Conservation (phyloP, 2,113 vertebrate genomes). For the Xiphophorus couchianus region DNA sequence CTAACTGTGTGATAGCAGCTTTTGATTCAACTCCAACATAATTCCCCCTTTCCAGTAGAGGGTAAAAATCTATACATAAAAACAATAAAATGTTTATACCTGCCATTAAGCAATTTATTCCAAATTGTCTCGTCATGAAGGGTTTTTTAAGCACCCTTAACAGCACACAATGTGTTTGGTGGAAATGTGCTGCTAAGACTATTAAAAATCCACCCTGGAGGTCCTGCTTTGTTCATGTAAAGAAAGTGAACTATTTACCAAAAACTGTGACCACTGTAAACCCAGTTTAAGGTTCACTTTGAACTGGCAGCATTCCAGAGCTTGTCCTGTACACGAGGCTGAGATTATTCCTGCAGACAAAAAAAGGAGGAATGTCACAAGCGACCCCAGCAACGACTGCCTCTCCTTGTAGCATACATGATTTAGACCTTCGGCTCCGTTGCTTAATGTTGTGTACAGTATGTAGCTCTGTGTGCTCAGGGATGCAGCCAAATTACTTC, state of each 20-base stretch:
- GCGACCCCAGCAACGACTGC: neutral
- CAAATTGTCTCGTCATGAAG: too few relatives aligned
- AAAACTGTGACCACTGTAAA: slow-evolving; percentile 28
- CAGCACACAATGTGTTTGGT: slow-evolving; percentile 8
- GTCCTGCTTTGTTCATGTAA: slow-evolving; percentile 32
- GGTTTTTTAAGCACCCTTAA: neutral
- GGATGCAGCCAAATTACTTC: slow-evolving; percentile 30
- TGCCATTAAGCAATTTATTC: too few relatives aligned
- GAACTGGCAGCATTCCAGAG: slow-evolving; percentile 19
- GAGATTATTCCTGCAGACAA: slow-evolving; percentile 29
- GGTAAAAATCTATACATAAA: too few relatives aligned
- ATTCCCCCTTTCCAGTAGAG: too few relatives aligned
- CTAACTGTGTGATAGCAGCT: too few relatives aligned
- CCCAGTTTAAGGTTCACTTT: slow-evolving; percentile 33
- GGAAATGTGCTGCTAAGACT: slow-evolving; percentile 27
- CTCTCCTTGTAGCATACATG: slow-evolving; percentile 16
- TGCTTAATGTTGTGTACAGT: slow-evolving; percentile 27
- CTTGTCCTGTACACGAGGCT: slow-evolving; percentile 4
- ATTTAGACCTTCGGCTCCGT: slow-evolving; percentile 8
- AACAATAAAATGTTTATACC: too few relatives aligned
- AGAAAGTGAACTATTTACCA: slow-evolving; percentile 39
- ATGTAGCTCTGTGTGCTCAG: slow-evolving; percentile 15
- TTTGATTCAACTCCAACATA: too few relatives aligned
- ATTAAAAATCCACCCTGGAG: slow-evolving; percentile 49
- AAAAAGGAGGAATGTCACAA: slow-evolving; percentile 9